A percentile compares a stretch with the other conserved stretches of the same genome.
These are phyloP conservation scores for Ophonus ardosiacus DNA, from an alignment of 2,888 invertebrate species.

Conservation along the genomic window DNA sequence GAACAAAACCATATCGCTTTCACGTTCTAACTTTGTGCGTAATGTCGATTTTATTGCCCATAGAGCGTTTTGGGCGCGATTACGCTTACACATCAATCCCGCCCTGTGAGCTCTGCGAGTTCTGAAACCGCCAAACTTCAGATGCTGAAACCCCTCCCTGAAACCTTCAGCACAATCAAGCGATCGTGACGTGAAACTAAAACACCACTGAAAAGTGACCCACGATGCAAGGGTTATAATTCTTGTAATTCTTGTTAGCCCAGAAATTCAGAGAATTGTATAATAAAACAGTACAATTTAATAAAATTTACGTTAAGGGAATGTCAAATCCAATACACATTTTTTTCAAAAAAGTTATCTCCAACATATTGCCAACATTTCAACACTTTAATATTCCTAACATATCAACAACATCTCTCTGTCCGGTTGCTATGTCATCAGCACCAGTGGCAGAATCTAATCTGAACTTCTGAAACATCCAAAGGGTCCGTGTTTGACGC, in stretches of 20 bases:
- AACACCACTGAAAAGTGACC: neutral
- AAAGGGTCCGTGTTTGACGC: neutral
- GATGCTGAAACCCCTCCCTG: neutral
- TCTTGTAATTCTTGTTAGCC: no score
- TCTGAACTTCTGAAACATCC: neutral
- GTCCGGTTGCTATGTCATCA: neutral
- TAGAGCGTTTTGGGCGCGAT: conserved; percentile 9
- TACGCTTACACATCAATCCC: conserved; percentile 7
- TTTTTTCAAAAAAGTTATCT: no score
- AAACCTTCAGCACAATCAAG: neutral
- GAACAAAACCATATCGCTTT: neutral
- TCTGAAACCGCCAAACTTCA: neutral
- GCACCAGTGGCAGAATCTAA: neutral
- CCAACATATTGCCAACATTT: no score
- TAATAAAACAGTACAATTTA: no score
- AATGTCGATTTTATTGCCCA: conserved; percentile 19
- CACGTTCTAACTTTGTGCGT: neutral
- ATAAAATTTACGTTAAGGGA: no score
- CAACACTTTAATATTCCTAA: no score
- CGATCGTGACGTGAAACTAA: neutral
- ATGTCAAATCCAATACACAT: no score
- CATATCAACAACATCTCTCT: neutral
- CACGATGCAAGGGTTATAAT: no score
- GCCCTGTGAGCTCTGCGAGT: neutral
- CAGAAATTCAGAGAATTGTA: no score